Evolutionary conservation across 53 echinoderm and acorn worm genomes (phyloP).

Genomic region (Holothuria scabra): DNA sequence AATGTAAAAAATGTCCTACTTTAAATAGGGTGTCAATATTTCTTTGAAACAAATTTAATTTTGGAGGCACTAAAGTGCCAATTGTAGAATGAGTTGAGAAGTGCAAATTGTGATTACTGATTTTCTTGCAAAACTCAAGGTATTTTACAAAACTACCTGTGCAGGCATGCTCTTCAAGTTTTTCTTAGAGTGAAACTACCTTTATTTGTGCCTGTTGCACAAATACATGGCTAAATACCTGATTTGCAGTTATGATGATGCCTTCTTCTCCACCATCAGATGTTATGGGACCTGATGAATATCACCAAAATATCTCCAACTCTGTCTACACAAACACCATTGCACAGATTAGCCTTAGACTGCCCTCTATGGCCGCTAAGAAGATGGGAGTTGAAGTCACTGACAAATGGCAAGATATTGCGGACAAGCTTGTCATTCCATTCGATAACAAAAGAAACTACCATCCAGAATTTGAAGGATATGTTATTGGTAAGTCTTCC

Average conservation of each 20-base stretch:
- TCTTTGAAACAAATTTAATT: no score
- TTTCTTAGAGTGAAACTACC: no score
- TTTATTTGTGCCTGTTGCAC: no score
- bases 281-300: constrained; percentile 95
- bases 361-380: constrained; percentile 79
- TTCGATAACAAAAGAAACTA: constrained; percentile 62
- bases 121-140: no score
- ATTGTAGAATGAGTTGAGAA: no score
- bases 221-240: no score
- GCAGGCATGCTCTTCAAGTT: no score
- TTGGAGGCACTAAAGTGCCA: no score
- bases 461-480: constrained; percentile 92
- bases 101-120: no score
- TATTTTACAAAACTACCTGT: no score
- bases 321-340: constrained; percentile 91
- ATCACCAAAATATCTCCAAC: constrained; percentile 75
- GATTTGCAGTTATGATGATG: background rate
- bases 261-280: constrained; percentile 40
- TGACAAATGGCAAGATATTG: constrained; percentile 71
- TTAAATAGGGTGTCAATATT: no score
- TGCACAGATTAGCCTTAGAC: constrained; percentile 78
- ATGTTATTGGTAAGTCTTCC: constrained; percentile 59
- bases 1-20: no score
- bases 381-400: constrained; percentile 62
- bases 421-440: constrained; percentile 74